Conservation (phyloP, 1,140 invertebrate genomes). For the Archegozetes longisetosus region DNA sequence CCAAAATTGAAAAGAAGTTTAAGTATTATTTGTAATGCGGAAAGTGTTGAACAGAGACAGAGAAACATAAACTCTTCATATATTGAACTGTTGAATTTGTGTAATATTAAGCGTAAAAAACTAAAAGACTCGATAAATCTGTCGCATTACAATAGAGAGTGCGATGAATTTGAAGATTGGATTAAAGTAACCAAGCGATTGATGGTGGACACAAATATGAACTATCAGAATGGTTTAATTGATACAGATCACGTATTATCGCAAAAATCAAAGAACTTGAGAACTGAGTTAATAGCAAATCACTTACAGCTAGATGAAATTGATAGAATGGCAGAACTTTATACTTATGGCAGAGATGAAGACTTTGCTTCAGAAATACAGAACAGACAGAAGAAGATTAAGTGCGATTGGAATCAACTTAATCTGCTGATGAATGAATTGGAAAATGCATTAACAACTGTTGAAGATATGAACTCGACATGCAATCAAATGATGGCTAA, state of each 20-base stretch:
- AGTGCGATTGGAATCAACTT: constrained; percentile 61
- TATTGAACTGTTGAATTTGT: constrained; percentile 58
- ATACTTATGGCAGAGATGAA: constrained; percentile 43
- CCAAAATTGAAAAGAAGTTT: constrained; percentile 46
- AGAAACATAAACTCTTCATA: constrained; percentile 63
- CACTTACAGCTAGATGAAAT: constrained; percentile 75
- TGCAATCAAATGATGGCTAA: constrained; percentile 83
- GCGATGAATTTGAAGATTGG: constrained; percentile 95
- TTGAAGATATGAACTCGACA: constrained; percentile 81
- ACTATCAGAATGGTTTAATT: not conserved
- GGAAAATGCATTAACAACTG: constrained; percentile 81
- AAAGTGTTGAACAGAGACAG: constrained; percentile 66
- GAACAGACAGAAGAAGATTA: constrained; percentile 56
- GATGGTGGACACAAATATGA: constrained; percentile 6
- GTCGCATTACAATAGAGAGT: constrained; percentile 89
- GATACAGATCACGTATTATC: constrained; percentile 83
- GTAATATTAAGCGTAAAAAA: constrained; percentile 47
- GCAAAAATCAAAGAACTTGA: constrained; percentile 88
- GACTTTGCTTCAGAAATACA: constrained; percentile 40
- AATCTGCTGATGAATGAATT: constrained; percentile 75
- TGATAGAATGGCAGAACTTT: constrained; percentile 68
- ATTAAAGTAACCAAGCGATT: constrained; percentile 62
- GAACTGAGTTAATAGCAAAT: constrained; percentile 84
- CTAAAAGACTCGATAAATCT: constrained; percentile 82
- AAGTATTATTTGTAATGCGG: constrained; percentile 35